Percentiles rank a stretch among this genome's conserved stretches.
Conservation (phyloP, 2,797 vertebrate species). For the Molossus molossus region DNA sequence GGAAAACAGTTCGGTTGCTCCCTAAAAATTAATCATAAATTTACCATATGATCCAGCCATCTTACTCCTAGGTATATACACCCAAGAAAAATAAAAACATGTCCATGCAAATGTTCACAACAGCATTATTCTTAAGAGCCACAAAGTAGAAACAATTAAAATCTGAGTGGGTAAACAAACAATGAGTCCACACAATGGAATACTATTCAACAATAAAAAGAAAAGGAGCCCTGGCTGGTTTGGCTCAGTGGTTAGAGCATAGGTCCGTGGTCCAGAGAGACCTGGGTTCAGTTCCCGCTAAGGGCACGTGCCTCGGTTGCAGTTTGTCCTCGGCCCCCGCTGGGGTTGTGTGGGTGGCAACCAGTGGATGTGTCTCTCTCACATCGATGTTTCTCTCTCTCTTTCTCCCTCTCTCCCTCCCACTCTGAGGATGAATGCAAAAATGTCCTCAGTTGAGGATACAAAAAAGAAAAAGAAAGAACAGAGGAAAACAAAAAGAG, state of each 20-base stretch:
- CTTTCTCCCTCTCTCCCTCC: too few relatives aligned
- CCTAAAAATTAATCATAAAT: conserved; percentile 33
- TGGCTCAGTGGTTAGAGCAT: too few relatives aligned
- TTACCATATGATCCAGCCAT: neutral
- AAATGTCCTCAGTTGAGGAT: too few relatives aligned
- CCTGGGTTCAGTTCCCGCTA: too few relatives aligned
- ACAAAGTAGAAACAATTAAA: neutral
- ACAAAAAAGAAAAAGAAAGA: too few relatives aligned
- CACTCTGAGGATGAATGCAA: too few relatives aligned
- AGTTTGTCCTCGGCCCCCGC: too few relatives aligned
- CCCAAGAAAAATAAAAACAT: conserved; percentile 40
- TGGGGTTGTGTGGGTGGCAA: too few relatives aligned
- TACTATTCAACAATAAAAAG: neutral
- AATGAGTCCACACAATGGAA: neutral
- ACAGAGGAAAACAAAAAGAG: neutral
- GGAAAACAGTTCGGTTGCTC: neutral
- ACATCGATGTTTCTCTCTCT: too few relatives aligned
- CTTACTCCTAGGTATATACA: neutral
- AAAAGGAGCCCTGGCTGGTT: neutral
- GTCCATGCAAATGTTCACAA: neutral
- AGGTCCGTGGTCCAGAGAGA: too few relatives aligned
- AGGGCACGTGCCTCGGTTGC: too few relatives aligned
- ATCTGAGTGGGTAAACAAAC: conserved; percentile 19
- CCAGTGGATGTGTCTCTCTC: too few relatives aligned
- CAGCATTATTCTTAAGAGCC: conserved; percentile 4